Conservation (phyloP, 2,113 vertebrate genomes). For the Coptodon rendalli region DNA sequence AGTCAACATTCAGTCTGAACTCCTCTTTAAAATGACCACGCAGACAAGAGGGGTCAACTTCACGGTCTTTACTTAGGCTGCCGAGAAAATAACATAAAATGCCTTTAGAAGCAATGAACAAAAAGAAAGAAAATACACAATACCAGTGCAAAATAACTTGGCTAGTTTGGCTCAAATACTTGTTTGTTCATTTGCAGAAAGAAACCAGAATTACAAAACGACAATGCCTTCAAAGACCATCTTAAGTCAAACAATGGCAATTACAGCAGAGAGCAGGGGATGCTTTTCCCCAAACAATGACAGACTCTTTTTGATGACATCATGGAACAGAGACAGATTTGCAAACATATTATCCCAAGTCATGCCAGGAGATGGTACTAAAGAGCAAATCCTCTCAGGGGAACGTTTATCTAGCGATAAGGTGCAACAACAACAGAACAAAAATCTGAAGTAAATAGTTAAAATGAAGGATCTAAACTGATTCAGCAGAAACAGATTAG, state of each 20-base stretch:
- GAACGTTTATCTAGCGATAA: accelerated
- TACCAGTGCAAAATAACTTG: background rate
- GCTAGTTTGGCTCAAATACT: background rate
- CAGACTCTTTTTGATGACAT: background rate
- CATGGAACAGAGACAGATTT: background rate
- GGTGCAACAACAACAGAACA: background rate
- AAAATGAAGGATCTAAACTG: background rate
- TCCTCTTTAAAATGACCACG: background rate
- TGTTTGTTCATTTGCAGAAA: background rate
- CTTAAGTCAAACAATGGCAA: background rate
- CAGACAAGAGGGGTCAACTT: accelerated
- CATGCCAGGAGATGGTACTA: background rate
- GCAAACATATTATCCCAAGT: background rate
- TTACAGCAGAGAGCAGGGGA: background rate
- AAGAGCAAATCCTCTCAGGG: background rate
- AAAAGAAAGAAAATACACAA: background rate
- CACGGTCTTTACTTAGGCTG: background rate
- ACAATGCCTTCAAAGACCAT: background rate
- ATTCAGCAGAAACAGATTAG: background rate
- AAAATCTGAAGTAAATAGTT: background rate
- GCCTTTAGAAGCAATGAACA: background rate
- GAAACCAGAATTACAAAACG: background rate
- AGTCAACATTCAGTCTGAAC: background rate
- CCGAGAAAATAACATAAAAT: background rate
- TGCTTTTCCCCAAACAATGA: background rate